A percentile compares a stretch with the other conserved stretches of the same genome.
Conservation (phyloP, 2,888 invertebrate species). For the Macrosoma leucophasiata region DNA sequence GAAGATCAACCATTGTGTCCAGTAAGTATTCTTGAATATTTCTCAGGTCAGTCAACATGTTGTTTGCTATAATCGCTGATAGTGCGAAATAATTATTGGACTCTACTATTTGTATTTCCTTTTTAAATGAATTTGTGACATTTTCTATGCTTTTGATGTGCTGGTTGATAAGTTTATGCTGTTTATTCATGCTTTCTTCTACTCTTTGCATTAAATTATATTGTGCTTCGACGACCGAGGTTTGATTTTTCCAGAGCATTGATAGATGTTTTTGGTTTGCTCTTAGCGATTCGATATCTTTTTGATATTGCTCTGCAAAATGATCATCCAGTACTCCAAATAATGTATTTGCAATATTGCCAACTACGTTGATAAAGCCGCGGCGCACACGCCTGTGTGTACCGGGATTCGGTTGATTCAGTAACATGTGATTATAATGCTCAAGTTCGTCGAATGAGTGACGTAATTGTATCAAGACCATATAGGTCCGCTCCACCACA, state of each 20-base stretch:
- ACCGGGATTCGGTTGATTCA: too few species aligned
- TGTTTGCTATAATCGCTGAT: background rate
- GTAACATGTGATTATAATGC: conserved; percentile 18
- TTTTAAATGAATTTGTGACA: conserved; percentile 2
- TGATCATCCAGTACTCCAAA: conserved; percentile 20
- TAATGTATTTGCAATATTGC: conserved; percentile 14
- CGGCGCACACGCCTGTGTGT: conserved; percentile 13
- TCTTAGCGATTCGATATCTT: conserved; percentile 11
- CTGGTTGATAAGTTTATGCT: background rate
- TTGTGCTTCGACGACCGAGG: conserved; percentile 21
- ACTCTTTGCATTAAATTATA: conserved; percentile 17
- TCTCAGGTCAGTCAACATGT: conserved; percentile 1
- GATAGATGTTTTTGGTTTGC: conserved; percentile 11
- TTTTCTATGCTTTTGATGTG: conserved; percentile 5
- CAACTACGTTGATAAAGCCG: conserved; percentile 22
- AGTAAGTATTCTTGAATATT: background rate
- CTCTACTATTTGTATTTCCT: conserved; percentile 1
- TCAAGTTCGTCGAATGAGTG: background rate
- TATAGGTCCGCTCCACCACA: background rate
- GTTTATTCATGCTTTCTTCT: conserved; percentile 3
- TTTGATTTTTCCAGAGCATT: conserved; percentile 20
- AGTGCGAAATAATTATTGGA: background rate
- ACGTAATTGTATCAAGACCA: background rate
- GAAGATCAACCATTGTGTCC: conserved; percentile 3
- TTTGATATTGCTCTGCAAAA: conserved; percentile 19